phyloP scores from a whole-genome alignment of 2,888 invertebrate species.

The Urechis unicinctus region DNA sequence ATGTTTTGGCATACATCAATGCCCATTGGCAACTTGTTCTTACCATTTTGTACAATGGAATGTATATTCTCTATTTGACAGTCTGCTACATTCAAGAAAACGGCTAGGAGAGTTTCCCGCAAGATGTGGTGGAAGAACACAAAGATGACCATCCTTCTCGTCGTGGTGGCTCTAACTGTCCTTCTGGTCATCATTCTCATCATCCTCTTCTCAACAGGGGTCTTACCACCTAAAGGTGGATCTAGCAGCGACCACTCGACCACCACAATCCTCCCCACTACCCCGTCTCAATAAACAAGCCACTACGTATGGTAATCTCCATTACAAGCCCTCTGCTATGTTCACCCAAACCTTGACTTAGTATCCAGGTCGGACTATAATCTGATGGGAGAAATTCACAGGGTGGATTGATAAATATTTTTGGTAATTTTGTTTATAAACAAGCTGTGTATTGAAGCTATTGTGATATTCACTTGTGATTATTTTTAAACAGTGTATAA shows the following conservation, averaged over 20 bases:
- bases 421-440: too few species aligned
- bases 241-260: slow-evolving; percentile 1
- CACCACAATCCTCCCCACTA: slow-evolving; percentile 2
- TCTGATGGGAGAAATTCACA: too few species aligned
- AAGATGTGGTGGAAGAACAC: slow-evolving; percentile 49
- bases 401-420: too few species aligned
- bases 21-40: background rate
- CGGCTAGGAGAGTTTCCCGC: slow-evolving; percentile 35
- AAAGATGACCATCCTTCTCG: slow-evolving; percentile 46
- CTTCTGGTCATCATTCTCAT: slow-evolving; percentile 38
- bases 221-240: slow-evolving; percentile 25
- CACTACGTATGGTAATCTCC: too few species aligned
- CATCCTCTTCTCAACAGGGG: slow-evolving; percentile 39
- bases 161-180: slow-evolving; percentile 31
- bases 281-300: too few species aligned
- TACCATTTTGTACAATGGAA: background rate
- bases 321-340: too few species aligned
- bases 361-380: too few species aligned
- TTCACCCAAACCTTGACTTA: too few species aligned
- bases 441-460: too few species aligned
- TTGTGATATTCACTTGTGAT: too few species aligned
- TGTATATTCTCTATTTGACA: slow-evolving; percentile 21
- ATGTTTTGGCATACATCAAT: background rate
- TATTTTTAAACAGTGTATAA: too few species aligned
- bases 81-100: slow-evolving; percentile 43